Evolutionary conservation across 2,797 vertebrate species (phyloP), one percentile per base, ranked within the genome.

Genomic region (Rhadinocentrus ornatus): DNA sequence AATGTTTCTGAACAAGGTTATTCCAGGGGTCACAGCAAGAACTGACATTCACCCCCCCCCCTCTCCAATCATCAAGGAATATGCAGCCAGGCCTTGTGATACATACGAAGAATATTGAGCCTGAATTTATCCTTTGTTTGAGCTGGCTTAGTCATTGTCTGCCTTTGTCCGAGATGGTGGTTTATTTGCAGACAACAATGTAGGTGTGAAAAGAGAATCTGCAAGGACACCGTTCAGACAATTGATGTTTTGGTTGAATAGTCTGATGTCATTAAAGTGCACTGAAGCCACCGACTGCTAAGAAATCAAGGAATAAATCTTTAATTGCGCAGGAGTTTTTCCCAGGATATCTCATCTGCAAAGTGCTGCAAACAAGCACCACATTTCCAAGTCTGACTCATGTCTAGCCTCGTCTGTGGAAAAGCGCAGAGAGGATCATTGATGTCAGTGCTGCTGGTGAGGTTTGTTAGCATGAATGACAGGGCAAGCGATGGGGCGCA

Each of bases 1-100:
- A 92, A 92, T 86, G 85, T 77, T 87, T 75, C 69, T 57, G 81
- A 87, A 81, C 90, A 92, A 93, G 91, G 92, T 93, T 84, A 85
- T 63, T 82, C 60, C 61, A 75, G 64, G 86, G 88, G 91, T 92
- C 88, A 88, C 54, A 18, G 73, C 75, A 2, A 80, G 86, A 81
- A 77, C 89, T 82, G 83, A 89, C 90, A 82, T 62, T 66, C 60
- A 54, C n/a, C 15, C 29, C 34, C n/a, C 13, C 41, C 18, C 32
- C 15, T 11, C 34, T 18, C 52, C 53, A 39, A 18, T 76, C 77
- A 69, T 55, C 3, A 7, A 83, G 74, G 75, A 78, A 84, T 83
- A 70, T 75, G 77, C 69, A 62, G 82, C 62, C 62, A 2, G 34
- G 41, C 72, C 78, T 75, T 15, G 32, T 78, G 80, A 69, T 75